A percentile compares a stretch with the other conserved stretches of the same genome.
Conservation (phyloP, 2,888 invertebrate genomes). For the Galeruca laticollis region DNA sequence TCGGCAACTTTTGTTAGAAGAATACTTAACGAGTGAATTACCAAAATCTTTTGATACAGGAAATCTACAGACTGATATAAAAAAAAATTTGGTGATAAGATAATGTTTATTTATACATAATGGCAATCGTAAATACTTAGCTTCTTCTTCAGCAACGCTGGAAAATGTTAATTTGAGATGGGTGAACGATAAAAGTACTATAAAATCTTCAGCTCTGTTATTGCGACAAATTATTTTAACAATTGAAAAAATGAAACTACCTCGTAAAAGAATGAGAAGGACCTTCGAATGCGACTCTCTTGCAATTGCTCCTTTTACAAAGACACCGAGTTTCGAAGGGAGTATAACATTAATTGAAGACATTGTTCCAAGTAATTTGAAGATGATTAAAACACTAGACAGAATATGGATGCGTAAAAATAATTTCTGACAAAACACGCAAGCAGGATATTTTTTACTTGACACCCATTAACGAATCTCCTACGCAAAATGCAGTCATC, state of each 20-base stretch:
- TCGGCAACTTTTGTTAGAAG: conserved; percentile 8
- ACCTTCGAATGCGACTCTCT: too few relatives aligned
- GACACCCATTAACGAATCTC: conserved; percentile 7
- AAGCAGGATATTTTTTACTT: conserved; percentile 13
- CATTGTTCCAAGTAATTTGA: too few relatives aligned
- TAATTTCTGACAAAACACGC: too few relatives aligned
- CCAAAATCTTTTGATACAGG: conserved; percentile 10
- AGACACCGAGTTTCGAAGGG: too few relatives aligned
- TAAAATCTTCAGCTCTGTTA: conserved; percentile 1
- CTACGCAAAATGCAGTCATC: background rate
- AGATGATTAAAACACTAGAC: too few relatives aligned
- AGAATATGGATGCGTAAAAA: too few relatives aligned
- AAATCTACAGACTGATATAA: conserved; percentile 6
- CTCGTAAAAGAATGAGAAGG: too few relatives aligned
- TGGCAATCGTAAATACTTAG: background rate
- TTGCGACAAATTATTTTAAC: background rate
- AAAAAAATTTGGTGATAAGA: background rate
- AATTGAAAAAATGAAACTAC: conserved; percentile 15
- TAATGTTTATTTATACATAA: background rate
- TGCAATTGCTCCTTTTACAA: too few relatives aligned
- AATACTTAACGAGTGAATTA: background rate
- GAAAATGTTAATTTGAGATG: conserved; percentile 5
- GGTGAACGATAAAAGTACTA: background rate
- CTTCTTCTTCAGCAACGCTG: background rate
- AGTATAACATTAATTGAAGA: too few relatives aligned